These are phyloP conservation scores for Anaspis maculata DNA, from an alignment of 2,888 invertebrate genomes.

Conservation along the genomic window DNA sequence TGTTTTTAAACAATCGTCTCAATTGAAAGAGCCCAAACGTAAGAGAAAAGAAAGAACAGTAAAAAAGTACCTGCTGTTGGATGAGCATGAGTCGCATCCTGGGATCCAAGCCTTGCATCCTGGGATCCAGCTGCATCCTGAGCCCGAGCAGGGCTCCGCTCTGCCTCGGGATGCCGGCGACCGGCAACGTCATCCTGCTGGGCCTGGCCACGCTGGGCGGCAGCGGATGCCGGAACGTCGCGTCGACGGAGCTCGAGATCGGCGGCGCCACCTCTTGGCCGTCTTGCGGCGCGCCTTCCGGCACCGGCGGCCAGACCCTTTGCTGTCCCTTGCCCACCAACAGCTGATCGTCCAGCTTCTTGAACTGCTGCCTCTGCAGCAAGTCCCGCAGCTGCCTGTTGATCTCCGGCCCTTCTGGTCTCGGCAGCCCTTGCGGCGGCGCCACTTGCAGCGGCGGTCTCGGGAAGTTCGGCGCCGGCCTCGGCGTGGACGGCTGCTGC, in stretches of 20 bases:
- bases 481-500: conserved; percentile 48
- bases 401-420: conserved; percentile 46
- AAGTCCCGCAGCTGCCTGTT: conserved; percentile 74
- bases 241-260: conserved; percentile 43
- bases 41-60: too few species aligned
- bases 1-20: too few species aligned
- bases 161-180: conserved; percentile 29
- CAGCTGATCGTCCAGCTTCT: conserved; percentile 46
- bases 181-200: conserved; percentile 41
- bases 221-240: conserved; percentile 62
- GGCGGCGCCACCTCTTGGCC: background rate
- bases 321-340: conserved; percentile 37
- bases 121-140: conserved; percentile 39
- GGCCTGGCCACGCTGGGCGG: conserved; percentile 51
- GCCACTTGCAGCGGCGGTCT: conserved; percentile 21
- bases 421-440: conserved; percentile 16
- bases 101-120: conserved; percentile 36
- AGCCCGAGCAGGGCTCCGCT: conserved; percentile 27
- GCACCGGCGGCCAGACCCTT: conserved; percentile 49
- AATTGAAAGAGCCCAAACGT: too few species aligned
- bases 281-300: conserved; percentile 5
- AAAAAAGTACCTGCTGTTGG: too few species aligned
- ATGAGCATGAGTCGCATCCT: conserved; percentile 49
- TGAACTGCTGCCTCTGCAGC: conserved; percentile 62
- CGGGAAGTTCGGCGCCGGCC: conserved; percentile 31